Conservation (phyloP, 2,797 vertebrate genomes). For the Sphenodon punctatus region DNA sequence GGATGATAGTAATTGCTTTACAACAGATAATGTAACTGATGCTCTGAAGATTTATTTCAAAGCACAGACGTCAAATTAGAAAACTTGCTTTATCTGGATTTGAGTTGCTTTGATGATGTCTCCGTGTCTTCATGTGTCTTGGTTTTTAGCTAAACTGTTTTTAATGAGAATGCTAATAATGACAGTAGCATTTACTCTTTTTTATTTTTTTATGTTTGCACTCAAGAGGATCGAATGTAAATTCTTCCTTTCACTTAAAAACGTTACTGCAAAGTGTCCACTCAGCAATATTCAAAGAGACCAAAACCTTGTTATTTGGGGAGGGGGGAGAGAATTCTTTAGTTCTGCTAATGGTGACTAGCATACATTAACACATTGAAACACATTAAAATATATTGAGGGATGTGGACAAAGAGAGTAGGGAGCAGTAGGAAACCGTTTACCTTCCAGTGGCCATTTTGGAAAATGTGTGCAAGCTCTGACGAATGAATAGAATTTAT, state of each 20-base stretch:
- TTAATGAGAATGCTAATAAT: conserved; percentile 73
- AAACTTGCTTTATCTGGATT: conserved; percentile 60
- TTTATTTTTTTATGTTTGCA: no score
- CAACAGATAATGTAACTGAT: conserved; percentile 61
- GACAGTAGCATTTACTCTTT: conserved; percentile 30
- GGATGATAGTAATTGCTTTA: conserved; percentile 68
- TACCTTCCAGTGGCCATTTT: no score
- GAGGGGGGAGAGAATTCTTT: not conserved
- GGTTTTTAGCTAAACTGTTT: conserved; percentile 64
- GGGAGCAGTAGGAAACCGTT: not conserved
- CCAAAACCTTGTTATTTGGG: not conserved
- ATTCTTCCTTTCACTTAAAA: conserved; percentile 36
- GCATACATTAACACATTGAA: not conserved
- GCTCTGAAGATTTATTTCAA: conserved; percentile 72
- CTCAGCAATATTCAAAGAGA: not conserved
- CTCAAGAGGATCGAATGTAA: conserved; percentile 32
- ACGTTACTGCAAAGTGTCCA: not conserved
- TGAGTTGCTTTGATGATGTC: conserved; percentile 62
- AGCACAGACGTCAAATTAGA: conserved; percentile 59
- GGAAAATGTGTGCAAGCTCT: not conserved
- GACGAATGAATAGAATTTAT: not conserved
- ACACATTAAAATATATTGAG: not conserved
- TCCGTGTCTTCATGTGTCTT: conserved; percentile 22
- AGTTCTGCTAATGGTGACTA: not conserved
- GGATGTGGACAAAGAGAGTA: not conserved